Evolutionary conservation across 92 coral and sea anemone genomes (phyloP), one percentile per base, ranked within the genome.

Genomic region (Plumapathes pennacea): DNA sequence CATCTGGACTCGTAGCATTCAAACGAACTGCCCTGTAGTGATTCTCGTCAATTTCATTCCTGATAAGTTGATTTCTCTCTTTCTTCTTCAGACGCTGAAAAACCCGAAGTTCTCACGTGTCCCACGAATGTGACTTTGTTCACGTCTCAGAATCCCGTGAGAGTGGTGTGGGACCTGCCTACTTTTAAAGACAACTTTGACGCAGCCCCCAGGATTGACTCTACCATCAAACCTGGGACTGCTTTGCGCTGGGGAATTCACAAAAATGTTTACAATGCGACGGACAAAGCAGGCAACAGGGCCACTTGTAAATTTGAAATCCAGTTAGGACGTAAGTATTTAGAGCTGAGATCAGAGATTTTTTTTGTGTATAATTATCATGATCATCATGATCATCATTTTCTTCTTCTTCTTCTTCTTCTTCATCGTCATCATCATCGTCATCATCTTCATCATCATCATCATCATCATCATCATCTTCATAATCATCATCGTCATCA

Each of bases 101-200:
- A 85, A 15, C 95, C 95, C 2, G 54, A 76, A 22, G 88, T 85
- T 3, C 67, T 80, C 24, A 39, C 58, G 33, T 85, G 95, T 47
- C 95, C 95, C 8, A 24, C 20, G n/a, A 76, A 75, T 26, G 45
- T 67, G 42, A 54, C 59, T 12, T 69, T 54, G 29, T 45, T 42
- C 25, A 45, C 85, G 3, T 27, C 25, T 0, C 72, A 63, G 0
- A 50, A 55, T 7, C 64, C 43, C 28, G 65, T 34, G 4, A 38
- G 87, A 34, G 79, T 85, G 8, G 67, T 46, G 25, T 85, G 78
- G 81, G 64, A 70, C 5, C 56, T 56, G 32, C 95, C 95, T 6
- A 67, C 37, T 42, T 80, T 80, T 58, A 59, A 76, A 50, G 86
- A 85, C 48, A 85, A 85, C 32, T 85, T 66, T 53, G 71, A 64